Base-by-base conservation (phyloP, 2,113 vertebrate genomes). In the Brienomyrus longianalis region DNA sequence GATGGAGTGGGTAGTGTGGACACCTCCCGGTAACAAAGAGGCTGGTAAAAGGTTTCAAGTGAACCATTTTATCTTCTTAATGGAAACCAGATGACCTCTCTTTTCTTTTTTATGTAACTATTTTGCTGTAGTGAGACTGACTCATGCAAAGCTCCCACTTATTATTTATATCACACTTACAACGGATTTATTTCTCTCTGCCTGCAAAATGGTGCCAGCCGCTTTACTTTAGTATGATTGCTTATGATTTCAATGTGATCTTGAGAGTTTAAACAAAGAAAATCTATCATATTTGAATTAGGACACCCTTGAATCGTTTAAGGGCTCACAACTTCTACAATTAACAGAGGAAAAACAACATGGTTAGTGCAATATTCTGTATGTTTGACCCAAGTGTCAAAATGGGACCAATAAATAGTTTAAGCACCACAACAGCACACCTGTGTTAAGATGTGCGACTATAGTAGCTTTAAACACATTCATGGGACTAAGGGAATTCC, bases 1-100 rank as follows among this genome's bases (percentile, higher is more conserved):
- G 98, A 99, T 99, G 97, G 97, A 99, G 97, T 96, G 97, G 97
- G 95, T 96, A 92, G 94, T 93, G 91, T 94, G 95, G 96, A 97
- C 95, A 97, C 98, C 97, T 98, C 97, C 97, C 96, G 95, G 96
- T 96, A 97, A 98, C 97, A 97, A 96, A 97, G 97, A 95, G 88
- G 96, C 97, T 97, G 96, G 97, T 98, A 98, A 99, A 98, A 98
- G 95, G 96, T 97, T 97, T 96, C 93, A 95, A 98, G 97, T 96
- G 96, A 98, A 97, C 96, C 97, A 98, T 98, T 99, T 98, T 98
- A 98, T 99, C 98, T 98, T 98, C 96, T 95, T 99, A 99, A 98
- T 99, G 97, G 97, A 98, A 98, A 98, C 97, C 98, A 99, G 97
- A 99, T 98, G 97, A 98, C 97, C 96, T 94, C 91, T 91, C 86